Base-by-base conservation (phyloP, 2,113 vertebrate species). In the Panthera leo region DNA sequence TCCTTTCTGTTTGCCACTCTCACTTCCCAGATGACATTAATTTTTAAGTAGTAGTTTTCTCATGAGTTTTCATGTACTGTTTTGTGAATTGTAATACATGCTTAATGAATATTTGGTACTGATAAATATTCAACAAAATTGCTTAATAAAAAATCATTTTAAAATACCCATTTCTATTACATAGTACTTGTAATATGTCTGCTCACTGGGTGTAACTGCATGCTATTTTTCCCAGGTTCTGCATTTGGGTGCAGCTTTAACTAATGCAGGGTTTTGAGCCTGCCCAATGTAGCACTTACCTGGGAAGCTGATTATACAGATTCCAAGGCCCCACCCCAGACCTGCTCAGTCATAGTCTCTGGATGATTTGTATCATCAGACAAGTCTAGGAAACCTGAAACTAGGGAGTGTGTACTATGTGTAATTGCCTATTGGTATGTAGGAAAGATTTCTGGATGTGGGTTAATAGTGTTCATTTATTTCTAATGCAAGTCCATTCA, bases 111-210 rank as follows among this genome's bases (percentile, higher is more conserved):
- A 75, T 75, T 92, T 97, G 21, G 2, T 84, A 80, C 12, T 68
- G n/a, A 78, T 86, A 96, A 94, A 94, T 88, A 89, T 27, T 96
- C 51, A 84, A 19, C 53, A 65, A 84, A 91, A 55, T 93, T 92
- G n/a, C 58, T 76, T 48, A 71, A 76, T 73, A 83, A 90, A 83
- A 68, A 48, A 55, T 53, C 9, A 65, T 93, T 93, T 93, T 61
- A 78, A 63, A 10, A 70, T 91, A 96, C 19, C 18, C 11, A 53
- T 93, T 89, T 80, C 48, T 23, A 67, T 97, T 65, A 55, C 27
- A 48, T 79, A 36, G 73, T 91, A 71, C 29, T 67, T 80, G 29
- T 87, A 94, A 93, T 89, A 63, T 73, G 96, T 95, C 58, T 91
- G 5, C 79, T 92, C 61, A 34, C 13, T 58, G 39, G 53, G 25